phyloP scores from a whole-genome alignment of 2,797 vertebrate genomes.

The Mastacembelus armatus region DNA sequence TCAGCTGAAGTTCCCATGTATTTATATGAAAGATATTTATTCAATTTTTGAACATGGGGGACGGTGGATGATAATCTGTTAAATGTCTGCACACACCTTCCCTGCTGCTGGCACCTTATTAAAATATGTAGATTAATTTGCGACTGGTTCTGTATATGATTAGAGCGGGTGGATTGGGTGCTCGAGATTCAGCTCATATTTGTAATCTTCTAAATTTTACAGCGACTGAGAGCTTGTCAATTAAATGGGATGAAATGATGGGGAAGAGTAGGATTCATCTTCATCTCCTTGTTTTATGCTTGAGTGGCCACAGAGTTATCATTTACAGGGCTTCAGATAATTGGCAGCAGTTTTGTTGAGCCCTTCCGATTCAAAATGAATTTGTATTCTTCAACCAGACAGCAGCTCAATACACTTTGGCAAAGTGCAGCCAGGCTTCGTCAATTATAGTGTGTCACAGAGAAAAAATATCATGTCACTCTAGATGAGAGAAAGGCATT shows the following conservation, averaged over 20 bases:
- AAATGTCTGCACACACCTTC: constrained; percentile 92
- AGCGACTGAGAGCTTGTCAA: constrained; percentile 95
- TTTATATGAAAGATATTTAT: constrained; percentile 85
- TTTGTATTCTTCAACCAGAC: constrained; percentile 83
- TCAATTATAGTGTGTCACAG: constrained; percentile 79
- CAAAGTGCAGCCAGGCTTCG: constrained; percentile 79
- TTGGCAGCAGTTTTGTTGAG: constrained; percentile 92
- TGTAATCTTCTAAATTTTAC: constrained; percentile 97
- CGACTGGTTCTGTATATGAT: constrained; percentile 89
- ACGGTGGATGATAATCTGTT: constrained; percentile 91
- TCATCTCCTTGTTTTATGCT: constrained; percentile 99
- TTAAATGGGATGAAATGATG: constrained; percentile 97
- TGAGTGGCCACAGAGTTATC: constrained; percentile 90
- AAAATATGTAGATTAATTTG: constrained; percentile 98
- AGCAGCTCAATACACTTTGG: constrained; percentile 77
- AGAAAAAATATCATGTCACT: constrained; percentile 78
- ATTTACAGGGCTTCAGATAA: constrained; percentile 93
- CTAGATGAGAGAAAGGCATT: constrained; percentile 77
- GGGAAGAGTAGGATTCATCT: constrained; percentile 94
- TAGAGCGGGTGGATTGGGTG: constrained; percentile 89
- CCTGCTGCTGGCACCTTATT: constrained; percentile 88
- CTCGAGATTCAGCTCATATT: constrained; percentile 93
- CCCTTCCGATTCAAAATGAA: constrained; percentile 87
- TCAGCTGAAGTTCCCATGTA: constrained; percentile 69
- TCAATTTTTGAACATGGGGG: constrained; percentile 87